A percentile compares a stretch with the other conserved stretches of the same genome.
Evolutionary conservation across 1,140 invertebrate genomes (phyloP).

Genomic region (Trachelipus rathkii): DNA sequence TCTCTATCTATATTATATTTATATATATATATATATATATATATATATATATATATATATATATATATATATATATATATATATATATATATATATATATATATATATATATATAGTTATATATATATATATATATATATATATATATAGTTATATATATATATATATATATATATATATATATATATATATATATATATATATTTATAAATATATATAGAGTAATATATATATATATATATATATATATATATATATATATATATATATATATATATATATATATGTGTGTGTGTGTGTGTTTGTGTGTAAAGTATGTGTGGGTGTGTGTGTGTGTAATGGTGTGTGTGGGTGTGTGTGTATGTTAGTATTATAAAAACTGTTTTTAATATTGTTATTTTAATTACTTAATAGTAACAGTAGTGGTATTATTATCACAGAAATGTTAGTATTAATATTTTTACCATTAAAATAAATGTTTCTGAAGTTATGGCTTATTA

Average conservation of each 20-base stretch:
- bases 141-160: constrained; percentile 11
- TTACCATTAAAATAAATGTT: too few species aligned
- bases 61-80: neutral
- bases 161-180: constrained; percentile 13
- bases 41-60: neutral
- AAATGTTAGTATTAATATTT: too few species aligned
- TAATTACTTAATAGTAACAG: too few species aligned
- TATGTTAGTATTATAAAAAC: too few species aligned
- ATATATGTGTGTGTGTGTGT: neutral
- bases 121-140: constrained; percentile 13
- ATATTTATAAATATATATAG: neutral
- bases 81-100: neutral
- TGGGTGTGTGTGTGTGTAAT: too few species aligned
- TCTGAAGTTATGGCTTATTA: too few species aligned
- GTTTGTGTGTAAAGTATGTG: too few species aligned
- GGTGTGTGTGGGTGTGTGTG: too few species aligned
- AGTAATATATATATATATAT: neutral
- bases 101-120: neutral
- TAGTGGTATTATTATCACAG: too few species aligned
- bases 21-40: constrained; percentile 15
- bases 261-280: constrained; percentile 15
- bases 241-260: constrained; percentile 15
- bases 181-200: neutral
- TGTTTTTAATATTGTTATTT: too few species aligned
- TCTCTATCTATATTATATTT: neutral